Evolutionary conservation across 2,797 vertebrate genomes (phyloP).

Genomic region (Sebastes oblongus): DNA sequence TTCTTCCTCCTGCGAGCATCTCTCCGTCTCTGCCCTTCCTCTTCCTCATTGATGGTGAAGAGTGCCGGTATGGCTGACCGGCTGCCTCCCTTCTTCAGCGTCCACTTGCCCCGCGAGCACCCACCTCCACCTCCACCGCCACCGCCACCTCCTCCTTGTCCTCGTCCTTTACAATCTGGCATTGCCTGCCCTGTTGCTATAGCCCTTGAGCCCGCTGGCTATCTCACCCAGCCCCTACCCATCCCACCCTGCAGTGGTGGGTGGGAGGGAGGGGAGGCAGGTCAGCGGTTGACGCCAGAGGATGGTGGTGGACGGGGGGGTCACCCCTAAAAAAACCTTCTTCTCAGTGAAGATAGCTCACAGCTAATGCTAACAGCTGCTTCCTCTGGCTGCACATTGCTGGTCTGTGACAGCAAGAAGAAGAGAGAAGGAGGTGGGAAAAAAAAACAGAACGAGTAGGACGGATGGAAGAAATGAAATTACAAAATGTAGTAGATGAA

Average conservation of each 20-base stretch:
- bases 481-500: background rate
- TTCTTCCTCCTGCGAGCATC: conserved; percentile 79
- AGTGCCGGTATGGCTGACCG: conserved; percentile 86
- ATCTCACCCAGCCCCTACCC: conserved; percentile 60
- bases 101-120: conserved; percentile 79
- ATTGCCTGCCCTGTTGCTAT: conserved; percentile 67
- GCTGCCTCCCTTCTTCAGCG: conserved; percentile 85
- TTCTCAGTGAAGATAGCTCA: conserved; percentile 20
- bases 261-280: background rate
- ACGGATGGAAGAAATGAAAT: background rate
- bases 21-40: conserved; percentile 89
- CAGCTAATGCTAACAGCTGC: conserved; percentile 68
- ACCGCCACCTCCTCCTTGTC: conserved; percentile 2
- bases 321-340: conserved; percentile 47
- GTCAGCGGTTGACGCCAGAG: conserved; percentile 2
- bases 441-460: background rate
- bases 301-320: conserved; percentile 15
- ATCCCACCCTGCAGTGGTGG: conserved; percentile 51
- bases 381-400: conserved; percentile 73
- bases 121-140: conserved; percentile 34
- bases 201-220: conserved; percentile 51
- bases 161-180: conserved; percentile 67
- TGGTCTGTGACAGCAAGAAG: conserved; percentile 42
- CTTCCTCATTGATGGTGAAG: conserved; percentile 97
- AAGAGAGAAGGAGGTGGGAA: background rate